A percentile compares a stretch with the other conserved stretches of the same genome.
Evolutionary conservation across 2,113 vertebrate genomes (phyloP).

Genomic region (Oryzias woworae): DNA sequence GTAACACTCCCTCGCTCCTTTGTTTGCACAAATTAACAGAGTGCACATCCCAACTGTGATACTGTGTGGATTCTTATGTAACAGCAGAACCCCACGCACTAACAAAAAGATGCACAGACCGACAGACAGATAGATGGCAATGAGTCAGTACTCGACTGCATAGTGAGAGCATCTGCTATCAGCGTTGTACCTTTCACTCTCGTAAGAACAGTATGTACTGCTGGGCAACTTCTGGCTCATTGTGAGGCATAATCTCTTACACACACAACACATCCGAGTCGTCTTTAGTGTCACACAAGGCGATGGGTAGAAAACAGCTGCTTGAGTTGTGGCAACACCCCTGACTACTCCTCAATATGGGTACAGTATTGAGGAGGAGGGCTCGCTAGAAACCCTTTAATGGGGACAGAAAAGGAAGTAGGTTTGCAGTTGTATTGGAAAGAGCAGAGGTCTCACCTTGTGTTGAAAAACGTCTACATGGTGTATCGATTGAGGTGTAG

Average conservation of each 20-base stretch:
- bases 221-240: constrained; percentile 51
- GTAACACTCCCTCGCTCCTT: constrained; percentile 71
- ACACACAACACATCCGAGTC: constrained; percentile 16
- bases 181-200: constrained; percentile 58
- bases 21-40: constrained; percentile 58
- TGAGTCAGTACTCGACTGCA: constrained; percentile 64
- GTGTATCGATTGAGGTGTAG: constrained; percentile 18
- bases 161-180: constrained; percentile 60
- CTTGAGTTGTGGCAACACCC: constrained; percentile 61
- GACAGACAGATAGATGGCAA: constrained; percentile 35
- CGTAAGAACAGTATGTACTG: constrained; percentile 62
- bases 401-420: constrained; percentile 45
- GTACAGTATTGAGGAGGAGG: constrained; percentile 37
- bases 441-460: constrained; percentile 8
- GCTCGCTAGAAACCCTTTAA: constrained; percentile 38
- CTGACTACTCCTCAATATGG: constrained; percentile 25
- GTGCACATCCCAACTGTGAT: constrained; percentile 49
- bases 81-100: constrained; percentile 54
- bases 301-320: constrained; percentile 46
- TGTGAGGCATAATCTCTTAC: constrained; percentile 27
- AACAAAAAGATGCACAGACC: constrained; percentile 40
- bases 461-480: neutral
- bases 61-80: constrained; percentile 73
- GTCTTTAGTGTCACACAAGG: constrained; percentile 19
- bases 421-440: constrained; percentile 42